These are phyloP conservation scores for Pogonocherus hispidulus DNA, from an alignment of 2,888 invertebrate species.

Conservation along the genomic window DNA sequence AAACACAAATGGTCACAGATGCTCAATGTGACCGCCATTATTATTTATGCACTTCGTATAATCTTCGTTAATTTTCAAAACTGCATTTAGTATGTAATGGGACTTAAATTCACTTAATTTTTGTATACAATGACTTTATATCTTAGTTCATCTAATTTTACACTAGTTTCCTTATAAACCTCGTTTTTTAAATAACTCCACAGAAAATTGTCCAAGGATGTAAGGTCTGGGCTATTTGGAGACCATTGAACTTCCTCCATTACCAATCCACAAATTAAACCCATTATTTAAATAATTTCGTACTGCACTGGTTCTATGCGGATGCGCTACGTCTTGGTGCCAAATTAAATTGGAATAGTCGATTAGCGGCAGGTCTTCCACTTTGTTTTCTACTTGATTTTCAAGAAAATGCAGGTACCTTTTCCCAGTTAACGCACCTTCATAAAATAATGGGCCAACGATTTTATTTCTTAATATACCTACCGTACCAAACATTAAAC, in stretches of 20 bases:
- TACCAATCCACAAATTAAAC: not conserved
- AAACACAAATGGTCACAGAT: too few relatives aligned
- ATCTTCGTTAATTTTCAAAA: too few relatives aligned
- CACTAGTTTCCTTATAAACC: too few relatives aligned
- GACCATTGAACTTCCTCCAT: not conserved
- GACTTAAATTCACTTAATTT: too few relatives aligned
- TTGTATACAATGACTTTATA: not conserved
- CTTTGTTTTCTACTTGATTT: not conserved
- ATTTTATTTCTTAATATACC: too few relatives aligned
- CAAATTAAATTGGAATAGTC: not conserved
- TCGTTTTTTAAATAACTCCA: not conserved
- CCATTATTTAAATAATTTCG: not conserved
- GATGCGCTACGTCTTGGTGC: too few relatives aligned
- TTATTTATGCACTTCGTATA: too few relatives aligned
- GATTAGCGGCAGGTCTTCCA: not conserved
- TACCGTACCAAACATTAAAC: too few relatives aligned
- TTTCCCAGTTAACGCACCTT: not conserved
- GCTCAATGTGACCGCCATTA: too few relatives aligned
- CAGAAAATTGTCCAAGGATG: not conserved
- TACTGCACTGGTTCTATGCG: not conserved
- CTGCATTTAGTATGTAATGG: too few relatives aligned
- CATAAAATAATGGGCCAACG: too few relatives aligned
- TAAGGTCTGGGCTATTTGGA: not conserved
- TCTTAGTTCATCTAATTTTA: too few relatives aligned
- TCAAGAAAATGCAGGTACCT: not conserved